Evolutionary conservation across 1,140 invertebrate genomes (phyloP), one percentile per base, ranked within the genome.

Genomic region (Prorops nasuta): DNA sequence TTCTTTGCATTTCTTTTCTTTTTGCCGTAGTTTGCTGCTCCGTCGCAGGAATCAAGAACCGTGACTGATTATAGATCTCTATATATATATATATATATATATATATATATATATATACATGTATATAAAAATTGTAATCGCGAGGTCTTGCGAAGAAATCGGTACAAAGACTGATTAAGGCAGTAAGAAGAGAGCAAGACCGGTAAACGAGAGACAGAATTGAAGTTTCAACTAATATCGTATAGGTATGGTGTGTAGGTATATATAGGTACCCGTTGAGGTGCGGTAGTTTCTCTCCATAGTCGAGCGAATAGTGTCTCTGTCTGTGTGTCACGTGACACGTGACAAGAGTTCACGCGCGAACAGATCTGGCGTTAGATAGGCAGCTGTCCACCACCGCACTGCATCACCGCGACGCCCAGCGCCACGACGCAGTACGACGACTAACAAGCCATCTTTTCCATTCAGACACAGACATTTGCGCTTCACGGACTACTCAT

Each of bases 391-490:
- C 73, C 69, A 76, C 68, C 72, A 77, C 74, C 74, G 72, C 72
- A 76, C 73, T 77, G 72, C 71, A 77, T 74, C 73, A 72, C 73
- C 68, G 58, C 59, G 73, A 74, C 71, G 71, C 64, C 72, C 69
- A 71, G 58, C 58, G 69, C 72, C 71, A 67, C 69, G 70, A 77
- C 73, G 66, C 72, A 77, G 74, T 74, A 77, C 72, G 73, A 77
- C 72, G 70, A 76, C 70, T 71, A 74, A 77, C 72, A 72, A 75
- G 67, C 72, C 69, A 61, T 69, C 67, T 66, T 64, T 63, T 45
- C 40, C 41, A 47, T 51, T 58, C 39, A 28, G n/a, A n/a, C n/a
- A n/a, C n/a, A n/a, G n/a, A n/a, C n/a, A n/a, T n/a, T n/a, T n/a
- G n/a, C n/a, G n/a, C n/a, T n/a, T n/a, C n/a, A n/a, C n/a, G n/a